phyloP scores from a whole-genome alignment of 2,888 invertebrate species.

The Catonia carolina region DNA sequence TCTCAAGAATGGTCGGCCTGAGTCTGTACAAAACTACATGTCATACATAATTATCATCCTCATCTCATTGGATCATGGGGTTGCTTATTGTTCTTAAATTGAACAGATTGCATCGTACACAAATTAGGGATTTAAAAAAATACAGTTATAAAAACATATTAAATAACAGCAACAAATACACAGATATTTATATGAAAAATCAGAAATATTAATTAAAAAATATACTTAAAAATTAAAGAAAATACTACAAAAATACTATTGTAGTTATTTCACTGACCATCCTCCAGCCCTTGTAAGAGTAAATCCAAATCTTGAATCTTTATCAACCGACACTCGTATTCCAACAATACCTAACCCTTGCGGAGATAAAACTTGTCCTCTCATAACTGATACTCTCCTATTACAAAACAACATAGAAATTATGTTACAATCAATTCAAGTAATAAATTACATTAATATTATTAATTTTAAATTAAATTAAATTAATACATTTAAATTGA shows the following conservation, averaged over 20 bases:
- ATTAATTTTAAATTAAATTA: neutral
- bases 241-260: constrained; percentile 24
- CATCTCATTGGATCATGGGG: too few species aligned
- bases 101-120: too few species aligned
- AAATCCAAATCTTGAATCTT: constrained; percentile 91
- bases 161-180: too few species aligned
- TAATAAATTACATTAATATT: neutral
- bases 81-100: too few species aligned
- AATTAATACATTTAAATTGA: neutral
- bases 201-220: too few species aligned
- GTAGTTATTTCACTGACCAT: constrained; percentile 63
- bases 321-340: constrained; percentile 92
- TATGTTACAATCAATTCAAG: neutral
- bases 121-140: too few species aligned
- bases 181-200: too few species aligned
- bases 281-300: constrained; percentile 88
- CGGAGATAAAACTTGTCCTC: constrained; percentile 91
- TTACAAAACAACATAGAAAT: constrained; percentile 30
- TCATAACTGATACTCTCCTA: constrained; percentile 98
- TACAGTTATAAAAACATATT: too few species aligned
- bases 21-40: too few species aligned
- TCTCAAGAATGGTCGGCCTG: too few species aligned
- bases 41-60: too few species aligned
- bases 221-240: too few species aligned
- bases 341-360: constrained; percentile 95